Evolutionary conservation across 2,113 vertebrate species (phyloP), one percentile per base, ranked within the genome.

Genomic region (Sclerurus mexicanus): DNA sequence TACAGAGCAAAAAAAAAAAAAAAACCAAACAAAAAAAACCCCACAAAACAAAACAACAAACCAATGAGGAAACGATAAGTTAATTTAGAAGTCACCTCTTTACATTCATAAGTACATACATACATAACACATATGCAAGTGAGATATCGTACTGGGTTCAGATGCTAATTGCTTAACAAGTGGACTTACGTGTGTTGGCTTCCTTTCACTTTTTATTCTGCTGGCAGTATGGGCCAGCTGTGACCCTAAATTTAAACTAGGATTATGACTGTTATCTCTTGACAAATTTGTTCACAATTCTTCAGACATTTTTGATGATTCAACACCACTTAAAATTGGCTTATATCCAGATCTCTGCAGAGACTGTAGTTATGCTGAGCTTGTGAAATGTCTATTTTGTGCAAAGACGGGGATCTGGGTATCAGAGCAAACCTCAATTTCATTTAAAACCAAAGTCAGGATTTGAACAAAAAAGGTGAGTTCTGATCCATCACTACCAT

Each of bases 291-390:
- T 84, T 83, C 68, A 89, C 62, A 87, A 58, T 90, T 94, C n/a
- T 90, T 94, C 56, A 75, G 31, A 88, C 49, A 72, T 75, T 74
- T 88, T 85, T 90, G 49, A 79, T 90, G 83, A 88, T 81, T 89
- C 72, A 85, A 33, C 33, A 72, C 4, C 47, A 68, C 50, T 81
- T 81, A 78, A 91, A 64, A 30, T 0, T 90, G 88, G 55, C 72
- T 44, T 67, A 74, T 59, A 88, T 63, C 64, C 87, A 96, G 52
- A 64, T 71, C 44, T 90, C 76, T 90, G 60, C 44, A 76, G 25
- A 94, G 47, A 89, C 14, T 59, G 15, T 15, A 67, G 55, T 75
- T 84, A 77, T 39, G 56, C 37, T 89, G 56, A 93, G 25, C 33
- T 77, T 84, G 25, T 68, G 47, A 90, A 90, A 90, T 49, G 19